Evolutionary conservation across 2,888 invertebrate species (phyloP).

Genomic region (Pollenia amentaria): DNA sequence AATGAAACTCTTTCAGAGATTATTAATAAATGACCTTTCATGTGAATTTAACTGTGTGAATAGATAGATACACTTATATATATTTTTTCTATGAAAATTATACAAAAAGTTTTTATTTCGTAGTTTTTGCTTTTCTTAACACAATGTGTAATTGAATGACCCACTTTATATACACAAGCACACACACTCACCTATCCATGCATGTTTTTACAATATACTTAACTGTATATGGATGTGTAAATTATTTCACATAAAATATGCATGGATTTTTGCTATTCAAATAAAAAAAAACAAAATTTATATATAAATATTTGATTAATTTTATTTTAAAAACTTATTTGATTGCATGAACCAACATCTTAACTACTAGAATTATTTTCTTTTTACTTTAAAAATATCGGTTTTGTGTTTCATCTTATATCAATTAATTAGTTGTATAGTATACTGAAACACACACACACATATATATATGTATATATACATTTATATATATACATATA

Average conservation of each 20-base stretch:
- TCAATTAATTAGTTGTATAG: neutral
- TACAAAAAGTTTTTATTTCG: slow-evolving; percentile 6
- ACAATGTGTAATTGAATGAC: slow-evolving; percentile 63
- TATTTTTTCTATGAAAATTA: neutral
- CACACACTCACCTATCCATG: slow-evolving; percentile 7
- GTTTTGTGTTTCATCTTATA: neutral
- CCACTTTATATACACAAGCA: slow-evolving; percentile 59
- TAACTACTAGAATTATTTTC: neutral
- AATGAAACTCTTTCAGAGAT: slow-evolving; percentile 29
- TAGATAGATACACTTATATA: slow-evolving; percentile 41
- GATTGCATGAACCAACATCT: neutral
- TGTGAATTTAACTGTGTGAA: slow-evolving; percentile 25
- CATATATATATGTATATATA: neutral
- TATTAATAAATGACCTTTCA: slow-evolving; percentile 60
- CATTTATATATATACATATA: neutral
- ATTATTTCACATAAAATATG: slow-evolving; percentile 29
- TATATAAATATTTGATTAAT: slow-evolving; percentile 14
- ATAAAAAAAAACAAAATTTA: neutral
- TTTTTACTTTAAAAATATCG: neutral
- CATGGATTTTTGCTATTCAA: slow-evolving; percentile 22
- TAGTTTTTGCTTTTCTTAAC: slow-evolving; percentile 32
- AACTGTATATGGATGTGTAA: slow-evolving; percentile 24
- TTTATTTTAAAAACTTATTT: neutral
- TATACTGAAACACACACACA: neutral
- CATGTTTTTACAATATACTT: slow-evolving; percentile 2